Evolutionary conservation across 1,140 invertebrate genomes (phyloP), one percentile per base, ranked within the genome.

Genomic region (Nixonia krombeini): DNA sequence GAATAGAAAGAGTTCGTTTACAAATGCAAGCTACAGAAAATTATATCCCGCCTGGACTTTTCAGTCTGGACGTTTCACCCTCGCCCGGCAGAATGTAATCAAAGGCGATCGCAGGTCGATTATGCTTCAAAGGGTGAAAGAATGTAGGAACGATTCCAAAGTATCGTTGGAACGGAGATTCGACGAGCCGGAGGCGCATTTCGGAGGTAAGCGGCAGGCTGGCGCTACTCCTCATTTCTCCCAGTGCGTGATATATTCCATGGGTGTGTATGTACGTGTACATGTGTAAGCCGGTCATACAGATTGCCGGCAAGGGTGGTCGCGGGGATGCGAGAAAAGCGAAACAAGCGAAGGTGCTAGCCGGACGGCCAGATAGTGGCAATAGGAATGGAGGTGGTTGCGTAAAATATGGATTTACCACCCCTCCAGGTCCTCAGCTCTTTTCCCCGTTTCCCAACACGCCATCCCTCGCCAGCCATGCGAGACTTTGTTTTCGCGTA

Each of bases 381-480:
- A 64, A 55, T 67, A 61, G 56, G 53, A 55, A 61, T 63, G 65
- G 71, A 70, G 66, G 76, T 79, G 73, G 78, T 77, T 74, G 79
- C 78, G 80, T 83, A 83, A 83, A 83, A 83, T 83, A 83, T 83
- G 80, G 81, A 83, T 83, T 82, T 82, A 82, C 80, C 77, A 80
- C 81, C 78, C 81, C 79, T 81, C 74, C 69, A 70, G 72, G 68
- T 69, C 73, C 76, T 73, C 69, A 66, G 78, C 67, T 73, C 75
- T 83, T 81, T 74, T 79, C 78, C 69, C 70, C n/a, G n/a, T n/a
- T n/a, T n/a, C n/a, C n/a, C n/a, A n/a, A n/a, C n/a, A n/a, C n/a
- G n/a, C n/a, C n/a, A n/a, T n/a, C n/a, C n/a, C n/a, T n/a, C n/a
- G n/a, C n/a, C n/a, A n/a, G n/a, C n/a, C n/a, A n/a, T 64, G 66